Evolutionary conservation across 2,888 invertebrate species (phyloP), one percentile per base, ranked within the genome.

Genomic region (Panorpa germanica): DNA sequence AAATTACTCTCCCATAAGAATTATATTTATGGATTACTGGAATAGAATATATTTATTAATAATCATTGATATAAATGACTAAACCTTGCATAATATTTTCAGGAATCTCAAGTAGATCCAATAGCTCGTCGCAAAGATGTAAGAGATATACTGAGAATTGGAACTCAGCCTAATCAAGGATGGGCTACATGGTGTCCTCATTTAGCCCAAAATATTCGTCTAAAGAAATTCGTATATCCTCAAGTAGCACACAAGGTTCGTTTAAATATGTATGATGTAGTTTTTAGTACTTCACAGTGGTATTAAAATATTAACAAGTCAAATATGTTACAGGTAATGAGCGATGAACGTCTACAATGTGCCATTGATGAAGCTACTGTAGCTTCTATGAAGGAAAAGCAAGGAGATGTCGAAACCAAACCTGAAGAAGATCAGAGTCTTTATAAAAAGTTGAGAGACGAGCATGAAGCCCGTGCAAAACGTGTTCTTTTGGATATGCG

Each of bases 401-500:
- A 59, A 36, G 48, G 47, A 32, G 40, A 49, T 27, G 53, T 52
- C 34, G 45, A 44, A 3, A 41, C 38, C 10, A 44, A 40, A 7
- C 49, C 49, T 19, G 25, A 20, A 9, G 23, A 13, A 44, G 57
- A 57, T 9, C 54, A 57, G n/a, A 50, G 57, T 3, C 48, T 63
- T 41, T 61, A 66, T 44, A 51, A 59, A 6, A 50, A 59, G 16
- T 56, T 74, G 5, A 44, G 73, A 31, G 55, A 53, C 32, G 59
- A 61, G 13, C 69, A 80, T 25, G 66, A 72, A 38, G 62, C 64
- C 11, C 63, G 76, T 14, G 81, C 83, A 0, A 57, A 58, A 36
- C 59, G 58, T 33, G 66, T 86, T 31, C 54, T 90, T 4, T 55
- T 57, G 31, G 70, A 72, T 31, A 83, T 91, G 74, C 71, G 80